phyloP scores from a whole-genome alignment of 2,113 vertebrate genomes.

The Regulus satrapa region DNA sequence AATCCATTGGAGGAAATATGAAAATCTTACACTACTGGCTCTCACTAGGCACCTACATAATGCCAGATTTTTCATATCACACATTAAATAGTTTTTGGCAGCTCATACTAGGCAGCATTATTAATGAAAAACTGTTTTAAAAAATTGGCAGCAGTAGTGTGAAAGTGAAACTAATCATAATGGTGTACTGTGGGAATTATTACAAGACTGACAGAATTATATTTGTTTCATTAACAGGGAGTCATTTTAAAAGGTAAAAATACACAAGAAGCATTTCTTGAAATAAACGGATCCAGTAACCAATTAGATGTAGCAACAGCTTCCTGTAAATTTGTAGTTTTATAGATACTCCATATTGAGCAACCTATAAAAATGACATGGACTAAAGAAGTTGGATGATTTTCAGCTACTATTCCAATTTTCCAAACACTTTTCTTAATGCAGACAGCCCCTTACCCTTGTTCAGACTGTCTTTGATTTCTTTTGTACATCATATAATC shows the following conservation, averaged over 20 bases:
- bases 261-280: neutral
- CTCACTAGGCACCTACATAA: neutral
- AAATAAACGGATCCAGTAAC: conserved; percentile 13
- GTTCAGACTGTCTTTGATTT: neutral
- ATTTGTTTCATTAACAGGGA: conserved; percentile 10
- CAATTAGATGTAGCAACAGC: neutral
- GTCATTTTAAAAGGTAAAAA: conserved; percentile 19
- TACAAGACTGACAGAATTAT: conserved; percentile 5
- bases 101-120: neutral
- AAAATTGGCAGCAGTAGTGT: conserved; percentile 18
- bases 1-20: neutral
- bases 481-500: neutral
- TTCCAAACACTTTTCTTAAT: neutral
- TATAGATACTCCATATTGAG: neutral
- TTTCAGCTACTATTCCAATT: neutral
- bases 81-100: conserved; percentile 34
- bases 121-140: conserved; percentile 30
- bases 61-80: neutral
- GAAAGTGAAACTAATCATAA: conserved; percentile 28
- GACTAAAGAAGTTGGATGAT: neutral
- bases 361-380: neutral
- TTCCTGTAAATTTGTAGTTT: conserved; percentile 7
- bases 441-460: neutral
- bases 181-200: neutral
- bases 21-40: neutral